Conservation (phyloP, 53 echinoderm and acorn worm species). For the Arbacia lixula region DNA sequence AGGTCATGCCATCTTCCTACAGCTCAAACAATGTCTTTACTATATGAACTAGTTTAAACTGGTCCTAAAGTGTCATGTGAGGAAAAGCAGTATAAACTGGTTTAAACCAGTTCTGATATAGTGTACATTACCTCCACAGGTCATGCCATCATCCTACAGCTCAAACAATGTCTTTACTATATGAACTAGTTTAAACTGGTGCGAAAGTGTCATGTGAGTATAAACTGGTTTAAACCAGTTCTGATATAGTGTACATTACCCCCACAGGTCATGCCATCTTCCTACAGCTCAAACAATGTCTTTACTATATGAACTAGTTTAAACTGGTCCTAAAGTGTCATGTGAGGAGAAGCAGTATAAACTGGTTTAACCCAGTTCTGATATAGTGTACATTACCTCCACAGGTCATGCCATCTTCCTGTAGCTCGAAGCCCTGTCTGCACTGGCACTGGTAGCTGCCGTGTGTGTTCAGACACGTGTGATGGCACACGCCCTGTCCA, state of each 20-base stretch:
- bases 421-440: conserved; percentile 69
- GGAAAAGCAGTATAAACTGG: too few relatives aligned
- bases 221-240: too few relatives aligned
- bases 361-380: neutral
- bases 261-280: conserved; percentile 65
- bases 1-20: conserved; percentile 60
- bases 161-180: conserved; percentile 26
- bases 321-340: neutral
- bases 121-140: neutral
- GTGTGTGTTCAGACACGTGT: conserved; percentile 77
- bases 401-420: conserved; percentile 79
- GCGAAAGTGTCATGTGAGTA: too few relatives aligned
- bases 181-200: too few relatives aligned
- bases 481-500: conserved; percentile 74
- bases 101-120: neutral
- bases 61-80: too few relatives aligned
- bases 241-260: too few relatives aligned
- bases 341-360: neutral
- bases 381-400: too few relatives aligned
- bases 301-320: conserved; percentile 19
- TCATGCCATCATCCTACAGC: neutral
- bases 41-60: too few relatives aligned
- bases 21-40: conserved; percentile 63
- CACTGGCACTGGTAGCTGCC: conserved; percentile 86
- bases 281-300: conserved; percentile 53